Evolutionary conservation across 2,113 vertebrate species (phyloP).

Genomic region (Pavo muticus): DNA sequence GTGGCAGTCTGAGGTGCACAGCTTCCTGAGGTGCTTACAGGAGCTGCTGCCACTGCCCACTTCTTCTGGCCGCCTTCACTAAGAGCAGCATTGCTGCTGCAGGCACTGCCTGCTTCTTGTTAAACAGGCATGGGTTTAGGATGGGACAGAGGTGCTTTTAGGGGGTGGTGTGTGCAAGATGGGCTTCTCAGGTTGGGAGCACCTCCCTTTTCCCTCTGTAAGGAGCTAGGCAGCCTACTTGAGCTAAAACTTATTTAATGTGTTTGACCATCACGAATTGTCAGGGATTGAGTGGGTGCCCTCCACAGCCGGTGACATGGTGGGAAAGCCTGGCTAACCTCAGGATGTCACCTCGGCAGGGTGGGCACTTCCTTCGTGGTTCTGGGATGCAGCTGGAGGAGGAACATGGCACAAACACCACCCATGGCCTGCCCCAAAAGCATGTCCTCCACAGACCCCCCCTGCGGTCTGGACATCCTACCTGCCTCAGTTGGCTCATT

Average conservation of each 20-base stretch:
- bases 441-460: not conserved
- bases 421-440: fast-evolving
- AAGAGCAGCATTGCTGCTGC: not conserved
- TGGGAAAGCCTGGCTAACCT: not conserved
- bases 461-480: not conserved
- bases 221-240: not conserved
- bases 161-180: not conserved
- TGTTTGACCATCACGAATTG: not conserved
- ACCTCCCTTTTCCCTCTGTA: not conserved
- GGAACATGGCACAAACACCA: fast-evolving
- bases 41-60: not conserved
- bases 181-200: not conserved
- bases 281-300: not conserved
- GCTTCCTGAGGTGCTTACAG: not conserved
- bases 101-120: not conserved
- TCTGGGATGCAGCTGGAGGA: not conserved
- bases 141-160: not conserved
- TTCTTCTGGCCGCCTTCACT: not conserved
- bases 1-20: not conserved
- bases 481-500: not conserved
- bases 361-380: fast-evolving
- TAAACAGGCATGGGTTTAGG: not conserved
- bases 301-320: not conserved
- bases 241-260: not conserved
- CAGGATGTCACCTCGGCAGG: fast-evolving